Base-by-base conservation (phyloP, 2,888 invertebrate genomes). In the Philhelius pedissequus region DNA sequence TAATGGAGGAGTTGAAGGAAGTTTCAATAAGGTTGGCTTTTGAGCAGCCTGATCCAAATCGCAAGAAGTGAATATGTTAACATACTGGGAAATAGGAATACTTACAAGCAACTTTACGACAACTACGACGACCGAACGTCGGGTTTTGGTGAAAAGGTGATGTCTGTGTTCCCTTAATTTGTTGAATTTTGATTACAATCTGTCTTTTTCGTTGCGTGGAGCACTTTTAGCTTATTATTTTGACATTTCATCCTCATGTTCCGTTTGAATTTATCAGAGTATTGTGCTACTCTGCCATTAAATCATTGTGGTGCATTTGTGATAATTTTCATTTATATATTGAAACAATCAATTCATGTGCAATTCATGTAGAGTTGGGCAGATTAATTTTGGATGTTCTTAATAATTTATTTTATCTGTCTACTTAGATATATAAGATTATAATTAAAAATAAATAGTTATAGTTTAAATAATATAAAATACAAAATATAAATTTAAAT, bases 121-220 rank as follows among this genome's bases (percentile, higher is more conserved):
- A 18, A 40, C 25, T 1, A 3, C 3, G 5, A 25, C n/a, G 1
- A 35, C 38, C 5, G 40, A 45, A 25, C 22, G 48, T 48, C 38
- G 77, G 45, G 82, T 54, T 71, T 74, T 74, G 74, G 64, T 70
- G 80, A 86, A 87, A 87, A 87, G 87, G 87, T 87, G 87, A 87
- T 87, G 87, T 87, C 87, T 87, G 87, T 87, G 87, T 87, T 87
- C 86, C 86, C 87, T 87, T 87, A 87, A 87, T 87, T 87, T 87
- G 87, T 87, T 87, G 87, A 87, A 87, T 87, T 87, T 87, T 87
- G 87, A 87, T 87, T 87, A 87, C 87, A 87, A 87, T 87, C 87
- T 87, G 87, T 87, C 87, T 87, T 84, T n/a, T 86, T 78, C 74
- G 76, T 76, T 81, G 80, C 86, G 86, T 86, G 86, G 86, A 86